Conservation (phyloP, 2,797 vertebrate species). For the Xyrichtys novacula region DNA sequence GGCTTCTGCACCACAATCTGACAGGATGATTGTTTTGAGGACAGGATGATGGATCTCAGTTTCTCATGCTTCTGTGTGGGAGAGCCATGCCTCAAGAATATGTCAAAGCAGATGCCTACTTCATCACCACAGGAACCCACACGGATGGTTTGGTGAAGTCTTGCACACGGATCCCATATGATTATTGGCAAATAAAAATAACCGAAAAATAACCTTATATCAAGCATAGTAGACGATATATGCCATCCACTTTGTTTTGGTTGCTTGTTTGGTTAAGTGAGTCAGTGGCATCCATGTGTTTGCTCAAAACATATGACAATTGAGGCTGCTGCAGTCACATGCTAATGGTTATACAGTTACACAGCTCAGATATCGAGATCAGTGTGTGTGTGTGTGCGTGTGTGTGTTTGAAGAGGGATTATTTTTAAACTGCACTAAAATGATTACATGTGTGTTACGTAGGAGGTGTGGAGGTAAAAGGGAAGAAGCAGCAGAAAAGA, state of each 20-base stretch:
- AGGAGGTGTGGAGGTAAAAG: not conserved
- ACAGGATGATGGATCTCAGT: not conserved
- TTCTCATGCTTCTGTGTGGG: not conserved
- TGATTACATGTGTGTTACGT: not conserved
- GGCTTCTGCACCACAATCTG: not conserved
- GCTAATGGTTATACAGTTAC: slow-evolving; percentile 1
- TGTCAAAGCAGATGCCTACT: not conserved
- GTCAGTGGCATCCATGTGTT: slow-evolving; percentile 5
- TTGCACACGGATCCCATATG: not conserved
- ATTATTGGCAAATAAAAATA: not conserved
- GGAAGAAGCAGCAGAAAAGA: not conserved
- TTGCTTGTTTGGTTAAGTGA: not conserved
- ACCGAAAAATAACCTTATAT: too few species aligned
- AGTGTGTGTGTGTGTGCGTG: not conserved
- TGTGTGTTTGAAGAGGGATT: slow-evolving; percentile 4
- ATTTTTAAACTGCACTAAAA: slow-evolving; percentile 1
- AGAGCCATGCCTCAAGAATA: not conserved
- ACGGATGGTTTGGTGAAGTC: not conserved
- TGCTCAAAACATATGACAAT: not conserved
- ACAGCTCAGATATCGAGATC: slow-evolving; percentile 4
- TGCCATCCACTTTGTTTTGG: not conserved
- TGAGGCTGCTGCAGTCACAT: slow-evolving; percentile 10
- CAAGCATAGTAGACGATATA: not conserved
- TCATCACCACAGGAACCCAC: not conserved
- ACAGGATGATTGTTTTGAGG: not conserved